Base-by-base conservation (phyloP, 2,888 invertebrate genomes). In the Andrena bicolor region DNA sequence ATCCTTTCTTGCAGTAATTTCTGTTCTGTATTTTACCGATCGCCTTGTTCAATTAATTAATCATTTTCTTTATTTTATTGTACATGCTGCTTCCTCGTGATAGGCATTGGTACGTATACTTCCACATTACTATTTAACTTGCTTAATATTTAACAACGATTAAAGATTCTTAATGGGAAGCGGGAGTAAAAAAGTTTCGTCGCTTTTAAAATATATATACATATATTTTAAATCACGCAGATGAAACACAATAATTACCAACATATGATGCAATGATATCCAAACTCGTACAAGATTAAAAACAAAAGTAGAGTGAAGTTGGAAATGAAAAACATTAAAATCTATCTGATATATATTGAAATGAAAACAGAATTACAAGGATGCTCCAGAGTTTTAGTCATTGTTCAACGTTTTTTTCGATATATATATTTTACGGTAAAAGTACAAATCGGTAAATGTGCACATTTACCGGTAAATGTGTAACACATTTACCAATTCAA, bases 51-150 rank as follows among this genome's bases (percentile, higher is more conserved):
- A 84, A 83, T 85, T 76, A 89, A 84, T 85, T 90, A 90, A 87
- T 82, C 71, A 78, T 84, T 73, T 85, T 85, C 48, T 86, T 79
- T 80, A 76, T 87, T 91, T 90, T 91, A 87, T 89, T 84, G 90
- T 90, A 90, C 92, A 93, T 90, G 93, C 92, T 92, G 93, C 93
- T 91, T 91, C 86, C 84, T 89, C 85, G 87, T 84, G 82, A 90
- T 92, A 94, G 93, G 94, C 94, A 83, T 86, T 94, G 94, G 94
- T 94, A 91, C 90, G 94, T 94, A 91, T 85, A 80, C 56, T 51
- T 70, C 35, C 23, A 69, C 23, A 41, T 56, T 60, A 61, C 23
- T 41, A 66, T 58, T 20, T 32, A 20, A n/a, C 56, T 23, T 51
- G 8, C 13, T 28, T 6, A 32, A n/a, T 53, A 53, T 41, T 32